These are phyloP conservation scores for Drosophila varians DNA, from an alignment of 1,140 invertebrate genomes.

Conservation along the genomic window DNA sequence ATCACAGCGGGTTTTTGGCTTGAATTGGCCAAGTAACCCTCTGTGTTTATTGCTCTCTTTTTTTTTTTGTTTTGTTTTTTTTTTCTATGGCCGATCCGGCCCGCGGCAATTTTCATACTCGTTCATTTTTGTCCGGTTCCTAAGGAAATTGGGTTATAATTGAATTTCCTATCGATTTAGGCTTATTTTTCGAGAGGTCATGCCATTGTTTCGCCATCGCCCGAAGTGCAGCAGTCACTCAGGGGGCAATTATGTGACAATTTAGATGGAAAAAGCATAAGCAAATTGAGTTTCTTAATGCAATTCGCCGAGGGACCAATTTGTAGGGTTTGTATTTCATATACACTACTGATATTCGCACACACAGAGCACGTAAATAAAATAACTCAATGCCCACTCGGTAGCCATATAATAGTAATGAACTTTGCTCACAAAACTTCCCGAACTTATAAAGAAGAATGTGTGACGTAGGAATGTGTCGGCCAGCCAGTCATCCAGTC, in stretches of 20 bases:
- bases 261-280: conserved; percentile 17
- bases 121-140: conserved; percentile 15
- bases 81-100: too few species aligned
- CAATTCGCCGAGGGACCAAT: conserved; percentile 18
- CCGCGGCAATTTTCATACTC: conserved; percentile 22
- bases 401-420: conserved; percentile 9
- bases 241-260: conserved; percentile 38
- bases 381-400: conserved; percentile 20
- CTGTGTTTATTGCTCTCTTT: conserved; percentile 6
- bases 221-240: conserved; percentile 35
- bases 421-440: conserved; percentile 1
- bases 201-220: conserved; percentile 20
- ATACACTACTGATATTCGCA: not conserved
- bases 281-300: not conserved
- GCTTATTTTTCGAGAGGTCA: conserved; percentile 17
- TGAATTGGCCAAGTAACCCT: conserved; percentile 43
- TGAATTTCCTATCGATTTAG: conserved; percentile 47
- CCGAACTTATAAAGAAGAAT: not conserved
- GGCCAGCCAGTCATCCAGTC: too few species aligned
- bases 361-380: conserved; percentile 13
- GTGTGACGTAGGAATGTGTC: not conserved
- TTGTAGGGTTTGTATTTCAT: not conserved
- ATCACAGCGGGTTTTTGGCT: conserved; percentile 40
- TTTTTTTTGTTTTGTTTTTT: not conserved
- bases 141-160: conserved; percentile 42